Percentiles rank a stretch among this genome's conserved stretches.
Evolutionary conservation across 2,797 vertebrate species (phyloP).

Genomic region (Lagothrix lagotricha): DNA sequence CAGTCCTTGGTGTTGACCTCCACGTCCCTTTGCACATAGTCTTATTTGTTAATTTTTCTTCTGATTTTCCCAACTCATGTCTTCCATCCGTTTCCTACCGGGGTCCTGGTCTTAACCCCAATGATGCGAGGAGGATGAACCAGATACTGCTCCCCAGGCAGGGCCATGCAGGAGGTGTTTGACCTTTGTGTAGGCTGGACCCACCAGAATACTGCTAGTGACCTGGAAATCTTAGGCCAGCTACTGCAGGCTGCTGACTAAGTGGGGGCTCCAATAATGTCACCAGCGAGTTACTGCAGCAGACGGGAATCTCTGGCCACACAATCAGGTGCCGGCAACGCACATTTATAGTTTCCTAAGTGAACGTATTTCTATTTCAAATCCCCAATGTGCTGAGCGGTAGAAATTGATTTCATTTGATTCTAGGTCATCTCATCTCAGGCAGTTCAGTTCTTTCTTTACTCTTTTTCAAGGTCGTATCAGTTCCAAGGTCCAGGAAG

Average conservation of each 20-base stretch:
- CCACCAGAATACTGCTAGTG: fast-evolving
- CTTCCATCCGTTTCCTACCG: background rate
- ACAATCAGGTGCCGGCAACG: fast-evolving
- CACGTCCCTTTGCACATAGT: fast-evolving
- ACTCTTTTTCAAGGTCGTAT: background rate
- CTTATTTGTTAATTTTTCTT: background rate
- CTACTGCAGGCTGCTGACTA: background rate
- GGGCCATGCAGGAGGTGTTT: fast-evolving
- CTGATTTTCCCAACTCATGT: background rate
- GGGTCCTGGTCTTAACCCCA: background rate
- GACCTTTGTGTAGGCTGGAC: too few relatives aligned
- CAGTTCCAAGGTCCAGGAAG: background rate
- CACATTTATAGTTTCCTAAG: background rate
- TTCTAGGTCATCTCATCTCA: background rate
- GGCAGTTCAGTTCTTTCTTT: too few relatives aligned
- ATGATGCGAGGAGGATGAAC: background rate
- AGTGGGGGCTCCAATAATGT: background rate
- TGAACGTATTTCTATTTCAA: background rate
- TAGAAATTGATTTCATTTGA: background rate
- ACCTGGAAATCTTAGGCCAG: background rate
- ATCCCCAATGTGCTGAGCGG: background rate
- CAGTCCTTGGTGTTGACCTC: too few relatives aligned
- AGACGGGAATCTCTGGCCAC: background rate
- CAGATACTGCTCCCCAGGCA: background rate
- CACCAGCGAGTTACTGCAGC: background rate